Base-by-base conservation (phyloP, 2,888 invertebrate species). In the Linnaemya tessellans region DNA sequence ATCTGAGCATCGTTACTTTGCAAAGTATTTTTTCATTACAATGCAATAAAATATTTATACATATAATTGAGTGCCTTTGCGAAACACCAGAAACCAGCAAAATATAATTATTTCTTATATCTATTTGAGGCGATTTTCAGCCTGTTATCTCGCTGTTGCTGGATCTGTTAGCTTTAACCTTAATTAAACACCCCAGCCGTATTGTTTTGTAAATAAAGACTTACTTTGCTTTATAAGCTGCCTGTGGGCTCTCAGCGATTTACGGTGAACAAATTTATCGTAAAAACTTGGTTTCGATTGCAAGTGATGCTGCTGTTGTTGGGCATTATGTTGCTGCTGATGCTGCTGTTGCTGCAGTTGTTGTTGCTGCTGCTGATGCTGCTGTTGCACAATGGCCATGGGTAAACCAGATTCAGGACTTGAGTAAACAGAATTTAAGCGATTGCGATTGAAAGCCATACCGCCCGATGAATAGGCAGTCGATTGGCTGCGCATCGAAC, bases 401-500 rank as follows among this genome's bases (percentile, higher is more conserved):
- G 94, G 94, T 85, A 94, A 92, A 30, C 93, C 92, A 1, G 94
- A 94, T 87, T 95, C 95, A 0, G 95, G 95, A 87, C 94, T 95
- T 15, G 95, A 94, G 89, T 95, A 95, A 15, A 95, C 95, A 0
- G 97, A 97, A 91, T 97, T 97, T 88, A 96, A 95, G 0, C 97
- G 94, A 88, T 96, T 95, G 75, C 97, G 93, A 13, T 95, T 95
- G 89, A 97, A 97, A 67, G 97, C 94, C 84, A 91, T 88, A 13
- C 95, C 95, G 3, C 94, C 94, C 1, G 97, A 97, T 8, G 97
- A 97, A 90, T 97, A 97, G 0, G 97, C 96, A 0, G 97, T 97
- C 0, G 97, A 97, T 1, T 97, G 96, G 49, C 97, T 97, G 35
- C 97, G 94, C 46, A 96, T 95, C 0, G 97, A 97, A 1, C 97